Evolutionary conservation across 1,140 invertebrate species (phyloP).

Genomic region (Hirudo medicinalis): DNA sequence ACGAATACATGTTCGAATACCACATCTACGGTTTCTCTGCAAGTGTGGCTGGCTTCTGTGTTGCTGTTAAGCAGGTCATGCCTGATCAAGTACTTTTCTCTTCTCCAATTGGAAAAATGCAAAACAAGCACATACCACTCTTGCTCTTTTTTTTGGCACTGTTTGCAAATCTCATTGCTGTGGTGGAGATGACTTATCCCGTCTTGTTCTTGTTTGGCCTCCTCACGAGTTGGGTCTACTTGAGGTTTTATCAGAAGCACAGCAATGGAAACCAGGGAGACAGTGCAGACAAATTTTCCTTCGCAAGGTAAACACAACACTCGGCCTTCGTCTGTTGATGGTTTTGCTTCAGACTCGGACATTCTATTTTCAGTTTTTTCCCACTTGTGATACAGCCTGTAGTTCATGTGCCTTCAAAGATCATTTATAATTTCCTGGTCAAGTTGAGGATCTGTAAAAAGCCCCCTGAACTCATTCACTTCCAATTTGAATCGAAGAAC

Average conservation of each 20-base stretch:
- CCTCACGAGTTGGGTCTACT: conserved; percentile 82
- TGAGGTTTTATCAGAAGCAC: conserved; percentile 88
- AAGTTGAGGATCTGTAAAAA: conserved; percentile 63
- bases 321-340: neutral
- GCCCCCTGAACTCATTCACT: conserved; percentile 52
- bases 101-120: conserved; percentile 73
- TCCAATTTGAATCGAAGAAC: conserved; percentile 71
- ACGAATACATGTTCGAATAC: conserved; percentile 71
- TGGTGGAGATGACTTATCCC: conserved; percentile 83
- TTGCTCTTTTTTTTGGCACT: conserved; percentile 63
- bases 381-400: conserved; percentile 83
- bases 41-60: conserved; percentile 54
- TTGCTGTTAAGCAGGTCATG: conserved; percentile 93
- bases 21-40: conserved; percentile 67
- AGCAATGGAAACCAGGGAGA: conserved; percentile 80
- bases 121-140: conserved; percentile 70
- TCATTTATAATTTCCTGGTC: conserved; percentile 70
- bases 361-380: conserved; percentile 65
- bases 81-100: conserved; percentile 76
- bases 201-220: conserved; percentile 85
- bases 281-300: conserved; percentile 87
- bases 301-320: conserved; percentile 62
- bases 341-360: neutral
- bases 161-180: conserved; percentile 61
- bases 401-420: conserved; percentile 68